A percentile compares a stretch with the other conserved stretches of the same genome.
Conservation (phyloP, 2,797 vertebrate species). For the Leptodactylus fallax region DNA sequence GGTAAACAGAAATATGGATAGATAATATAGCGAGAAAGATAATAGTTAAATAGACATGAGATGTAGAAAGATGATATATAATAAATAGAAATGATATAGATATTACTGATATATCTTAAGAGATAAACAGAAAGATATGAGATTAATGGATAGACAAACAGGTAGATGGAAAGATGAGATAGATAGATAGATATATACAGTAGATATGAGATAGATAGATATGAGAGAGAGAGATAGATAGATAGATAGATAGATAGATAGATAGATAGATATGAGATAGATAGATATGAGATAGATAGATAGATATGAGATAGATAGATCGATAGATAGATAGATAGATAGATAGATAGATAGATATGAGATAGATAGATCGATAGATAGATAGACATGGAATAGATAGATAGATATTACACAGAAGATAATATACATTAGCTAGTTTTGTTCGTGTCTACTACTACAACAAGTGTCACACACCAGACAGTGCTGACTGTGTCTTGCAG, state of each 20-base stretch:
- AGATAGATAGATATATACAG: no score
- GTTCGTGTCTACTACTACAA: not conserved
- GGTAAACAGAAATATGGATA: no score
- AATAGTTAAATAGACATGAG: not conserved
- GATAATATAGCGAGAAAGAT: no score
- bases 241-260: not conserved
- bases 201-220: not conserved
- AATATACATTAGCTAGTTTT: no score
- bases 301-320: slow-evolving; percentile 1
- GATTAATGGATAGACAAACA: no score
- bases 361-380: not conserved
- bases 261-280: not conserved
- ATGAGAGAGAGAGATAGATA: not conserved
- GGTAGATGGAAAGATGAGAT: no score
- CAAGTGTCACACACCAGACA: not conserved
- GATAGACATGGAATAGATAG: slow-evolving; percentile 3
- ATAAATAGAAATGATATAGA: no score
- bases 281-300: not conserved
- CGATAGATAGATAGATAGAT: not conserved
- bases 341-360: slow-evolving; percentile 7
- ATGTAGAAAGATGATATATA: no score
- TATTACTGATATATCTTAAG: no score
- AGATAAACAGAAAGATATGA: no score
- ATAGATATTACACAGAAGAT: no score
- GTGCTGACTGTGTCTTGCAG: not conserved